phyloP scores from a whole-genome alignment of 1,140 invertebrate genomes.

The Drosophila ananassae region DNA sequence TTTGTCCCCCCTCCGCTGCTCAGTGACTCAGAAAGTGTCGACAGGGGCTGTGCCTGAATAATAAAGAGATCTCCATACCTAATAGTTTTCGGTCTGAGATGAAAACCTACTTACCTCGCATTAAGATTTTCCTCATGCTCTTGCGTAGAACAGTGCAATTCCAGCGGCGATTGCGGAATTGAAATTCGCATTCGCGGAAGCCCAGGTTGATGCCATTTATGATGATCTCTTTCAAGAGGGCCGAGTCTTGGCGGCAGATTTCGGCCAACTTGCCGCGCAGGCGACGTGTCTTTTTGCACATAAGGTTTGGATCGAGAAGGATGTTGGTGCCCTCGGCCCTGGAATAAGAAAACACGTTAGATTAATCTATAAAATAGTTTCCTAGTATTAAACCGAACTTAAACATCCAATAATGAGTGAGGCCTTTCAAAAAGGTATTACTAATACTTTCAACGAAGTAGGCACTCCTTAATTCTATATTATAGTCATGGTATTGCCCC shows the following conservation, averaged over 20 bases:
- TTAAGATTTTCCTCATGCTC: slow-evolving; percentile 92
- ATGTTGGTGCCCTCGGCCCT: slow-evolving; percentile 92
- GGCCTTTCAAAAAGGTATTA: not conserved
- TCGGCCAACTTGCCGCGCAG: slow-evolving; percentile 90
- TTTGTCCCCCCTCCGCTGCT: slow-evolving; percentile 3
- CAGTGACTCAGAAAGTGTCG: slow-evolving; percentile 51
- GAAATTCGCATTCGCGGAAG: slow-evolving; percentile 92
- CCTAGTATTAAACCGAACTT: too few relatives aligned
- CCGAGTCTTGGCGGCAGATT: slow-evolving; percentile 88
- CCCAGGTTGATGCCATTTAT: slow-evolving; percentile 90
- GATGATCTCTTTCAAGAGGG: slow-evolving; percentile 90
- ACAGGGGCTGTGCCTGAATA: slow-evolving; percentile 59
- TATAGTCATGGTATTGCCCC: not conserved
- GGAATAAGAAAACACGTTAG: slow-evolving; percentile 27
- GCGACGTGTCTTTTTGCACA: slow-evolving; percentile 92
- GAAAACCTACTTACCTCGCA: slow-evolving; percentile 87
- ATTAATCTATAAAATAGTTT: too few relatives aligned
- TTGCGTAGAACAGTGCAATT: slow-evolving; percentile 92
- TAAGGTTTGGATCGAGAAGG: slow-evolving; percentile 93
- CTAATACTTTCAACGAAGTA: not conserved
- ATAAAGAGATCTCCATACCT: slow-evolving; percentile 30
- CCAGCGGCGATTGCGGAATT: slow-evolving; percentile 93
- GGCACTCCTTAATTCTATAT: slow-evolving; percentile 19
- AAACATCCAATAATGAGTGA: not conserved
- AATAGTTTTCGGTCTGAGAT: slow-evolving; percentile 20